Conservation (phyloP, 2,888 invertebrate species). For the Rhagophthalmus giganteus region DNA sequence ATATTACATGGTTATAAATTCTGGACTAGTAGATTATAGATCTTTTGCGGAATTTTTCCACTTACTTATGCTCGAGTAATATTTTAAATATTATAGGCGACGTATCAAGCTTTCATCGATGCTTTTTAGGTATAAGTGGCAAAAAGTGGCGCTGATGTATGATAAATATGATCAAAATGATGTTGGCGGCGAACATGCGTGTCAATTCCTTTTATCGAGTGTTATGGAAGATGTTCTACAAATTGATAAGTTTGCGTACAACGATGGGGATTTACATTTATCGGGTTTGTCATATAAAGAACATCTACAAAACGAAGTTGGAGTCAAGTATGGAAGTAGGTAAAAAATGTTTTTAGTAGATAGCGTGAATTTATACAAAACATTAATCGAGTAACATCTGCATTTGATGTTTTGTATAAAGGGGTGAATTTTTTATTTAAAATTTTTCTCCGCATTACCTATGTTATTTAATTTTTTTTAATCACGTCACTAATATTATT, state of each 20-base stretch:
- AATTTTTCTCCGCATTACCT: not conserved
- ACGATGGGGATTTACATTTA: constrained; percentile 65
- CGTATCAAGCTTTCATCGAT: constrained; percentile 1
- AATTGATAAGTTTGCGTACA: constrained; percentile 54
- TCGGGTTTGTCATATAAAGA: constrained; percentile 61
- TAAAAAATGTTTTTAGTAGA: constrained; percentile 35
- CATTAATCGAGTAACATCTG: too few species aligned
- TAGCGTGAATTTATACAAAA: too few species aligned
- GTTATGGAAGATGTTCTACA: constrained; percentile 64
- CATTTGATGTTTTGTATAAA: too few species aligned
- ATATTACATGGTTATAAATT: constrained; percentile 76
- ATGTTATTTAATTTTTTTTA: not conserved
- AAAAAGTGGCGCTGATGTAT: constrained; percentile 72
- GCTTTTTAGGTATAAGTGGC: constrained; percentile 70
- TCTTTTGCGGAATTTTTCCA: constrained; percentile 73
- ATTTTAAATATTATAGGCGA: constrained; percentile 4
- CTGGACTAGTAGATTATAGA: constrained; percentile 73
- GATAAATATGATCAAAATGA: constrained; percentile 71
- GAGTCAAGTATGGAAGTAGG: constrained; percentile 74
- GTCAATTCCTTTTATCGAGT: constrained; percentile 75
- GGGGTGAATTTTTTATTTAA: not conserved
- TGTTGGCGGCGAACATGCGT: constrained; percentile 71
- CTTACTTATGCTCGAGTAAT: constrained; percentile 68
- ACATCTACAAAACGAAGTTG: constrained; percentile 67
- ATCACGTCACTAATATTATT: too few species aligned